Evolutionary conservation across 2,113 vertebrate genomes (phyloP).

Genomic region (Gadus macrocephalus): DNA sequence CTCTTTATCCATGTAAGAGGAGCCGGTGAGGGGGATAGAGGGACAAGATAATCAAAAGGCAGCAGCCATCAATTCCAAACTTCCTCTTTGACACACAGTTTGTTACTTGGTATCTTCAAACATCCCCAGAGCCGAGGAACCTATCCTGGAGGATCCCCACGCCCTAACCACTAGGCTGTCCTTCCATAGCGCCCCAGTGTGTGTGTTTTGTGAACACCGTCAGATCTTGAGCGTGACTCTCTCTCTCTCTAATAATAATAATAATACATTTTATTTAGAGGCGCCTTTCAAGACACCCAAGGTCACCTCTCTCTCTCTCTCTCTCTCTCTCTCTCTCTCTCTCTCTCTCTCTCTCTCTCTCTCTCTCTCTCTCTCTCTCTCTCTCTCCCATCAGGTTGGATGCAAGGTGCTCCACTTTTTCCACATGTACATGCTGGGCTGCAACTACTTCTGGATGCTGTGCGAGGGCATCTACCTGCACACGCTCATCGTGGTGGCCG

Average conservation of each 20-base stretch:
- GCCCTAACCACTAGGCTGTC: no score
- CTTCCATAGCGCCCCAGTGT: no score
- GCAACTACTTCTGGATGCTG: slow-evolving; percentile 99
- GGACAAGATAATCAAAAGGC: slow-evolving; percentile 23
- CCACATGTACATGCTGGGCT: slow-evolving; percentile 94
- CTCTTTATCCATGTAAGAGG: slow-evolving; percentile 26
- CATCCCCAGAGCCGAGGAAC: no score
- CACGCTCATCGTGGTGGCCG: slow-evolving; percentile 90
- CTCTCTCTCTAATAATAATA: no score
- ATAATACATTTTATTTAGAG: no score
- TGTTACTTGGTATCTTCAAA: neutral
- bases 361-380: neutral
- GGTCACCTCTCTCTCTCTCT: no score
- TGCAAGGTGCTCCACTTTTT: slow-evolving; percentile 95
- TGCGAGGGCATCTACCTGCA: slow-evolving; percentile 97
- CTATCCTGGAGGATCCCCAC: no score
- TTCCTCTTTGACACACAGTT: slow-evolving; percentile 12
- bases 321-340: no score
- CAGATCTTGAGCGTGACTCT: no score
- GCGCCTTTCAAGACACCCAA: no score
- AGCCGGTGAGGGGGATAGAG: slow-evolving; percentile 14
- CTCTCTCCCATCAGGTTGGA: slow-evolving; percentile 71
- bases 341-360: neutral
- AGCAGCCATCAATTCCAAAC: slow-evolving; percentile 32
- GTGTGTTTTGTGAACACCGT: no score